Conservation (phyloP, 2,113 vertebrate species). For the Isichthys henryi region DNA sequence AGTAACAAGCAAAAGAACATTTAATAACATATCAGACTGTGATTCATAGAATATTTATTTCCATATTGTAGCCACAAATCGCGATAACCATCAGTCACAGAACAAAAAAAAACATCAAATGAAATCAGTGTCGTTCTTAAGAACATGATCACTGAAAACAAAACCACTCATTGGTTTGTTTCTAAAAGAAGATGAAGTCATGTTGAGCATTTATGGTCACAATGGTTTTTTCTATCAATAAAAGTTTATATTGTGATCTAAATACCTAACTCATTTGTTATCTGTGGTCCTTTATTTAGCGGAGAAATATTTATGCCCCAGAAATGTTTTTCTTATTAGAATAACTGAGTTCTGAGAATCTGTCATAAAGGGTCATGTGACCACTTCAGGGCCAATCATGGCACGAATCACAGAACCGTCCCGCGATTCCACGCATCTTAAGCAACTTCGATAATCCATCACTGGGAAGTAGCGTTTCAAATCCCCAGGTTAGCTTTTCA, state of each 20-base stretch:
- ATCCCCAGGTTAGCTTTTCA: background rate
- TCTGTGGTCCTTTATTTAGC: background rate
- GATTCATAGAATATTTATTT: constrained; percentile 23
- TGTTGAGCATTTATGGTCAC: background rate
- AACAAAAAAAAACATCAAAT: constrained; percentile 3
- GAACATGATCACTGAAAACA: background rate
- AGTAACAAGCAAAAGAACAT: background rate
- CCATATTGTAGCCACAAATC: constrained; percentile 13
- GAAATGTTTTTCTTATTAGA: background rate
- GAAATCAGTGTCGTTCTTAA: background rate
- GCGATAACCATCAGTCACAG: background rate
- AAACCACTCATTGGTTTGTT: background rate
- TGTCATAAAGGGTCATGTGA: background rate
- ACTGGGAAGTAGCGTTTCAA: background rate
- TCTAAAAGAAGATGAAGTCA: background rate
- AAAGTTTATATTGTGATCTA: background rate
- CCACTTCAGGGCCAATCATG: background rate
- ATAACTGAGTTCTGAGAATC: background rate
- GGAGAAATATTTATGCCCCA: background rate
- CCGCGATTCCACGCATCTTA: background rate
- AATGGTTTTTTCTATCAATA: background rate
- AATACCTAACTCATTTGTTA: background rate
- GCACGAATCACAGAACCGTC: background rate
- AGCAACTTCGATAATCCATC: background rate
- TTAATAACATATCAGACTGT: constrained; percentile 19